Base-by-base conservation (phyloP, 2,888 invertebrate species). In the Oscheius myriophilus region DNA sequence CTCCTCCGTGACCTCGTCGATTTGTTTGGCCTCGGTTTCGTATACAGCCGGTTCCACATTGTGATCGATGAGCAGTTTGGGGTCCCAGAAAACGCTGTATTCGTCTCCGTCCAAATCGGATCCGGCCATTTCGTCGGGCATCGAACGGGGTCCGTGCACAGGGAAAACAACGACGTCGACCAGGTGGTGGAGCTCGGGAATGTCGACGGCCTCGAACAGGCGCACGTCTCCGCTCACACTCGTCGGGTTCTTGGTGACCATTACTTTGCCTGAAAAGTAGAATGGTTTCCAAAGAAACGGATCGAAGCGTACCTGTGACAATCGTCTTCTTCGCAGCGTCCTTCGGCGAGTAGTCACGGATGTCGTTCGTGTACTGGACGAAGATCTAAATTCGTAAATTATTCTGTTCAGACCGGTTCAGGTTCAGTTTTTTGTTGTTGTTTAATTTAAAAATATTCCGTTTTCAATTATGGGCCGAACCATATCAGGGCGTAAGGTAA, bases 101-200 rank as follows among this genome's bases (percentile, higher is more conserved):
- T 87, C 87, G 72, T 88, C 88, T 2, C 88, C 88, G 71, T 88
- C 88, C 69, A 88, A 73, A 77, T 88, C 88, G 11, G 87, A 87
- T 4, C 88, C 88, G 4, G 87, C 87, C 87, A 88, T 88, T 80
- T 88, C 87, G 75, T 88, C 87, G 0, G 88, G 84, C 73, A 88
- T 87, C 4, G 88, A 87, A 42, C 88, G 75, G 0, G 81, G 82
- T 4, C 88, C 88, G 55, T 83, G 75, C 1, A 83, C 81, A 2
- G 88, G 87, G 71, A 89, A 89, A 3, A 88, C 88, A 52, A 88
- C 84, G 21, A 88, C 88, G 69, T 88, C 88, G 49, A 73, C 75
- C 23, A 84, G 70, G 69, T 86, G 72, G 69, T 79, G 70, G 80
- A 84, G 75, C 80, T 76, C 78, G 0, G 82, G 81, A 26, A 85